phyloP scores from a whole-genome alignment of 2,797 vertebrate genomes.

The Ateles fusciceps region DNA sequence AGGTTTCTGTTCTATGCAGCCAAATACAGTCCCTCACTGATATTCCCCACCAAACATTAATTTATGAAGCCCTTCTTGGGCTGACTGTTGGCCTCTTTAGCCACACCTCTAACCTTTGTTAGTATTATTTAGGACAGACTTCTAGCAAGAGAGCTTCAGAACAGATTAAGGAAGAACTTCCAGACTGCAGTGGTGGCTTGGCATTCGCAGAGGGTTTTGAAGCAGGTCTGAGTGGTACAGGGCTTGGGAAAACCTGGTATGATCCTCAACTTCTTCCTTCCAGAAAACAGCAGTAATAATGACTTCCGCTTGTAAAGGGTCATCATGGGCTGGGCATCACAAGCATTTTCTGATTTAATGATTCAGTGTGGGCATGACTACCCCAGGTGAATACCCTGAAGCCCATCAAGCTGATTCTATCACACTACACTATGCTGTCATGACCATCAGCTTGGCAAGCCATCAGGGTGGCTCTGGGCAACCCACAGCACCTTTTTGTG shows the following conservation, averaged over 20 bases:
- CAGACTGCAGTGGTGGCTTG: neutral
- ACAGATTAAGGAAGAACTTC: neutral
- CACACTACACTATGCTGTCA: neutral
- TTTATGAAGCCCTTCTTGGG: neutral
- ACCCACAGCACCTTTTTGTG: neutral
- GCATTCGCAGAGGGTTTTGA: neutral
- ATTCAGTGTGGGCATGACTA: neutral
- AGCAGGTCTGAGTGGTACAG: neutral
- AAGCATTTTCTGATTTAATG: neutral
- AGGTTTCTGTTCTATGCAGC: neutral
- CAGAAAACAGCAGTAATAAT: neutral
- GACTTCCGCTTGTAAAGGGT: neutral
- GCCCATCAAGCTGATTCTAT: neutral
- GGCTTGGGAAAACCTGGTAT: neutral
- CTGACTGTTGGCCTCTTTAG: neutral
- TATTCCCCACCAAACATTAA: neutral
- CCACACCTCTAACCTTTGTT: neutral
- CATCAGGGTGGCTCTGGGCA: neutral
- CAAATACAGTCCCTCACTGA: neutral
- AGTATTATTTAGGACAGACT: neutral
- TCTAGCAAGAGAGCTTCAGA: neutral
- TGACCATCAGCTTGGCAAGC: neutral
- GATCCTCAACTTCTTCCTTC: neutral
- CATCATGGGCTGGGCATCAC: neutral
- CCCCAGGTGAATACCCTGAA: neutral